These are phyloP conservation scores for Hololepta plana DNA, from an alignment of 2,888 invertebrate species.

Conservation along the genomic window DNA sequence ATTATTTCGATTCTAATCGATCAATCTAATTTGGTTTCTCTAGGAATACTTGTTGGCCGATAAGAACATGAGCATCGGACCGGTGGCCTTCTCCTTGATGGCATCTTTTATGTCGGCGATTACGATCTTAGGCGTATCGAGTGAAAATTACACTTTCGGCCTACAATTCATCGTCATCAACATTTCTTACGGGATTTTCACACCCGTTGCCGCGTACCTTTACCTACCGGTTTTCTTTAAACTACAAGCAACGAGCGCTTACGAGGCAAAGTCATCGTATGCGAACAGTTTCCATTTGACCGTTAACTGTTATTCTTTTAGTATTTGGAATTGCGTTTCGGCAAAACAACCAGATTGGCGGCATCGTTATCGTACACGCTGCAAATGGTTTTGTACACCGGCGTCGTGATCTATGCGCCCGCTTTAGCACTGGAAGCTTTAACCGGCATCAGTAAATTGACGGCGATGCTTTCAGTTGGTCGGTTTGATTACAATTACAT, in stretches of 20 bases:
- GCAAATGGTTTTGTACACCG: slow-evolving; percentile 82
- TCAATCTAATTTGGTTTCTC: slow-evolving; percentile 14
- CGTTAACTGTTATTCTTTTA: slow-evolving; percentile 21
- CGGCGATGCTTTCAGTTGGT: slow-evolving; percentile 57
- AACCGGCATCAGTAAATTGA: slow-evolving; percentile 54
- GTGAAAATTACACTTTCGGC: slow-evolving; percentile 72
- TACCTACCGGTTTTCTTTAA: slow-evolving; percentile 77
- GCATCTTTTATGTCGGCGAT: slow-evolving; percentile 91
- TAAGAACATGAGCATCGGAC: slow-evolving; percentile 57
- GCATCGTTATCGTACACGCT: slow-evolving; percentile 73
- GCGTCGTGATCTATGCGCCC: slow-evolving; percentile 86
- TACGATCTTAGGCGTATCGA: slow-evolving; percentile 72
- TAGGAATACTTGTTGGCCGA: slow-evolving; percentile 74
- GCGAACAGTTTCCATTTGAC: background rate
- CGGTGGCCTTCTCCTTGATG: slow-evolving; percentile 79
- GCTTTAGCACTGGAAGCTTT: slow-evolving; percentile 77
- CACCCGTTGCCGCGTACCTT: slow-evolving; percentile 56
- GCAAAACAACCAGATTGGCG: slow-evolving; percentile 49
- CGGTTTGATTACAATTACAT: no score
- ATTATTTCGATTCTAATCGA: background rate
- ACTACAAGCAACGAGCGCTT: slow-evolving; percentile 69
- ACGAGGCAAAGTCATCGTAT: slow-evolving; percentile 39
- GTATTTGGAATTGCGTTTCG: slow-evolving; percentile 81
- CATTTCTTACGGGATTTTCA: slow-evolving; percentile 54
- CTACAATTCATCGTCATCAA: slow-evolving; percentile 65